A percentile compares a stretch with the other conserved stretches of the same genome.
Conservation (phyloP, 2,888 invertebrate genomes). For the Mimumesa dahlbomi region DNA sequence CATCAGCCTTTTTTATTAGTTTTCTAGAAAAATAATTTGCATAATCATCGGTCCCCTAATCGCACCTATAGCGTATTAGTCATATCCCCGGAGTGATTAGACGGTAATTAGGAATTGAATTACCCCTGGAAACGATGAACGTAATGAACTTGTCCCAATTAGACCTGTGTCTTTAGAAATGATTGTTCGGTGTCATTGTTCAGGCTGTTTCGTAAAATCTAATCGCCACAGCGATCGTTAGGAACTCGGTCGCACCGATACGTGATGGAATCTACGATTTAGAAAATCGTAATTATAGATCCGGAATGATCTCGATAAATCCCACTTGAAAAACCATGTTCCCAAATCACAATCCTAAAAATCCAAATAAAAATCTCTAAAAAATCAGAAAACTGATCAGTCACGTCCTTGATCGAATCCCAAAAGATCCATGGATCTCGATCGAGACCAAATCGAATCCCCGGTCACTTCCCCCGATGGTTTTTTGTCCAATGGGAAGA, state of each 20-base stretch:
- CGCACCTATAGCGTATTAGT: too few species aligned
- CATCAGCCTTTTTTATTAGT: too few species aligned
- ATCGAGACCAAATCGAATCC: constrained; percentile 15
- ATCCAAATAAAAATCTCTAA: too few species aligned
- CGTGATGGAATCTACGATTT: constrained; percentile 45
- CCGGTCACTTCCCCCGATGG: neutral
- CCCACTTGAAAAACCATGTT: too few species aligned
- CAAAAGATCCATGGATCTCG: neutral
- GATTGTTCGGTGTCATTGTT: constrained; percentile 49
- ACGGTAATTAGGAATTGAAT: constrained; percentile 7
- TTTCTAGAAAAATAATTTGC: too few species aligned
- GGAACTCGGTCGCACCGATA: constrained; percentile 38
- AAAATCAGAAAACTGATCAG: too few species aligned
- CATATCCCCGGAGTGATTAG: neutral
- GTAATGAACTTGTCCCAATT: constrained; percentile 55
- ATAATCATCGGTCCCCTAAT: too few species aligned
- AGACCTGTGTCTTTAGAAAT: constrained; percentile 40
- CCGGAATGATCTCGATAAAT: too few species aligned
- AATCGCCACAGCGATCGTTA: constrained; percentile 42
- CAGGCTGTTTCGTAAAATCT: constrained; percentile 46
- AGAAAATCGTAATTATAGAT: constrained; percentile 9
- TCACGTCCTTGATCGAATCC: constrained; percentile 1
- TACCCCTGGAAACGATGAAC: constrained; percentile 26
- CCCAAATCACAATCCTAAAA: too few species aligned
- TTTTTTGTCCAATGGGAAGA: constrained; percentile 31